phyloP scores from a whole-genome alignment of 2,888 invertebrate species.

The Xestoiulus laeticollis region DNA sequence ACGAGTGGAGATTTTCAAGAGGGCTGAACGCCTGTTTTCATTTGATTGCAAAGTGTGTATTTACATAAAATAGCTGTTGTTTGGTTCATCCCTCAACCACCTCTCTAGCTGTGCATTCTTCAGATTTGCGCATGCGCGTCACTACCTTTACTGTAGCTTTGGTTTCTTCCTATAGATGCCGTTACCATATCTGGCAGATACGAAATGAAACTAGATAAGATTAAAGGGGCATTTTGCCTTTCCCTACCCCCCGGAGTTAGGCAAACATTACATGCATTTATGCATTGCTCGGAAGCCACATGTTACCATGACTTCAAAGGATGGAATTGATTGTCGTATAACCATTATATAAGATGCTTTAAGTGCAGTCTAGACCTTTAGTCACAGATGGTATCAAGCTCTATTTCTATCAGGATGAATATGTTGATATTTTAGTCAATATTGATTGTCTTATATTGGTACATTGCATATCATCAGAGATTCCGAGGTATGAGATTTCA shows the following conservation, averaged over 20 bases:
- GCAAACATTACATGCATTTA: background rate
- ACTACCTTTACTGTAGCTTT: background rate
- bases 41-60: background rate
- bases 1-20: background rate
- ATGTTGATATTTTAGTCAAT: no score
- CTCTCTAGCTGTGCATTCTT: background rate
- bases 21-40: slow-evolving; percentile 11
- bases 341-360: background rate
- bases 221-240: background rate
- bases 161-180: no score
- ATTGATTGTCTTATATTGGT: no score
- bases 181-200: no score
- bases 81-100: background rate
- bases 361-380: background rate
- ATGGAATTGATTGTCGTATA: no score
- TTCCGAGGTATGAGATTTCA: no score
- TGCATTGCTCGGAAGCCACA: background rate
- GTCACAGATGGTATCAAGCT: no score
- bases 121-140: background rate
- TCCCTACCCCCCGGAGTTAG: background rate
- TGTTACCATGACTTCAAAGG: background rate
- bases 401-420: no score
- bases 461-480: no score
- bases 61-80: background rate
- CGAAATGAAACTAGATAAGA: background rate